Evolutionary conservation across 2,797 vertebrate species (phyloP).

Genomic region (Gymnoscopelus microlampas): DNA sequence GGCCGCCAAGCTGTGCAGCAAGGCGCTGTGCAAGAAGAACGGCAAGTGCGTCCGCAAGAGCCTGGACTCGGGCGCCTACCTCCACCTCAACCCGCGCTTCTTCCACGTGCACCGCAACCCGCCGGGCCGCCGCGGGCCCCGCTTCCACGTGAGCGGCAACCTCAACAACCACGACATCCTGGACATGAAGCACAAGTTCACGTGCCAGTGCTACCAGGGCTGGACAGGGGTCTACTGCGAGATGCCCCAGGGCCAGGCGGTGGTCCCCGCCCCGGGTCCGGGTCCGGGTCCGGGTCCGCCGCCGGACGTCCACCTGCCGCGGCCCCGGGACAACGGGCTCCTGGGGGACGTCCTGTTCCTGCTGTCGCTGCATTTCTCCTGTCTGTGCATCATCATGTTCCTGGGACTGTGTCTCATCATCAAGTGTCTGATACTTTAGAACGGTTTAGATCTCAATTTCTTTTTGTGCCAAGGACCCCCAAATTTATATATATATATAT

Average conservation of each 20-base stretch:
- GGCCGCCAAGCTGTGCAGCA: constrained; percentile 90
- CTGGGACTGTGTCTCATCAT: constrained; percentile 76
- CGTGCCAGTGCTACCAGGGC: constrained; percentile 90
- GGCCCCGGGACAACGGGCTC: constrained; percentile 40
- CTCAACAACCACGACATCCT: constrained; percentile 75
- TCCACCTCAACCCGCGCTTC: constrained; percentile 85
- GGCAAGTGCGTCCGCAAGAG: constrained; percentile 88
- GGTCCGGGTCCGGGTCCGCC: background rate
- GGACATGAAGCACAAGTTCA: constrained; percentile 88
- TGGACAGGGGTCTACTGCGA: constrained; percentile 90
- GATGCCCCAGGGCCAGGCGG: constrained; percentile 68
- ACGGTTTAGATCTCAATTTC: too few relatives aligned
- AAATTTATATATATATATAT: too few relatives aligned
- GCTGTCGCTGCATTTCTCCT: constrained; percentile 75
- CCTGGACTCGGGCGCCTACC: constrained; percentile 77
- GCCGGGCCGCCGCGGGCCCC: constrained; percentile 50
- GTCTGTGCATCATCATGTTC: constrained; percentile 74
- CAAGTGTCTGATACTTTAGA: constrained; percentile 75
- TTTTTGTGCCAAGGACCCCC: too few relatives aligned
- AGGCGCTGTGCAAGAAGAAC: constrained; percentile 88
- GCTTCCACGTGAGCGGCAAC: constrained; percentile 79
- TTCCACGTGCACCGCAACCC: constrained; percentile 75
- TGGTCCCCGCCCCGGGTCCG: too few relatives aligned
- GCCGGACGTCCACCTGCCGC: constrained; percentile 25
- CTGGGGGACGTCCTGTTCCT: constrained; percentile 63